Evolutionary conservation across 1,140 invertebrate species (phyloP), one percentile per base, ranked within the genome.

Genomic region (Copidosoma floridanum): DNA sequence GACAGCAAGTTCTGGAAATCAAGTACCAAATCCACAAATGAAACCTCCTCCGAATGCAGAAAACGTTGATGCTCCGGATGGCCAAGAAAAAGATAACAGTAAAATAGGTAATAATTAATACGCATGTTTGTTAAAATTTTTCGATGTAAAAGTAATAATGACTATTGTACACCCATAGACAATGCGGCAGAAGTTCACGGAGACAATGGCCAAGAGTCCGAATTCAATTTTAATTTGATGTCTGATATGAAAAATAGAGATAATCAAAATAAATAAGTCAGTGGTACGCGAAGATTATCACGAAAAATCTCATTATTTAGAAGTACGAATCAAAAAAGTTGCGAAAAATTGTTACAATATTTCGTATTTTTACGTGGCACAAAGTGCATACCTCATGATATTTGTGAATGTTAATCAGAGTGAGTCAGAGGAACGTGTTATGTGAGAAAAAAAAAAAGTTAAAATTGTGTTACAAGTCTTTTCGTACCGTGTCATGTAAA

Each of bases 181-280:
- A 62, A 56, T 46, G 60, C 60, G 21, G 60, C 60, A 11, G 60
- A 62, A 52, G 60, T 62, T 16, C 24, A 55, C 16, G 46, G 23
- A 35, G 26, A n/a, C 14, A 61, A 61, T 47, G 58, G 35, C 40
- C 24, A 55, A 41, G 52, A 54, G 8, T 24, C 58, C 10, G 58
- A 55, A 26, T n/a, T 61, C 2, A 62, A 51, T 51, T 37, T 56
- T 1, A 57, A 62, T 38, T 57, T 62, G 24, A 50, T 61, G 18
- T 35, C 58, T 41, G 60, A 62, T 21, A 18, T 12, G 14, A 61
- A 55, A 11, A 6, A 32, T 0, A 37, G 32, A 2, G 43, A 60
- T n/a, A 60, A 48, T 12, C 21, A 53, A 37, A 47, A 53, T 46
- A n/a, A 53, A 32, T 59, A 37, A 40, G 38, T 38, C n/a, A n/a